Conservation (phyloP, 2,797 vertebrate genomes). For the Scyliorhinus canicula region DNA sequence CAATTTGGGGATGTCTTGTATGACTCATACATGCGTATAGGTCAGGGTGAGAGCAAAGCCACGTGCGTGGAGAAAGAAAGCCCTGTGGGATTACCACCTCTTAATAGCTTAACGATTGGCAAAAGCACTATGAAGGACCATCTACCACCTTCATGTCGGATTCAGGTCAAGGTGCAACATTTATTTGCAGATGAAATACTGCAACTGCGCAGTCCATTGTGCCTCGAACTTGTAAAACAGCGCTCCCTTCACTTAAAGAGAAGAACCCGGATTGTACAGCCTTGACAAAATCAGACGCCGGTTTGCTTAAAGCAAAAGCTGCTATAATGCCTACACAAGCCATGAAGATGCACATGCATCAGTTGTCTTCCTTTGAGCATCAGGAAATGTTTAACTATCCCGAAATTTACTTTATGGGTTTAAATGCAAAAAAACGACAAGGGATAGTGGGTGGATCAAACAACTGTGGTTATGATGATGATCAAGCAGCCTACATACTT, state of each 20-base stretch:
- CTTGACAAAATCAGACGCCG: slow-evolving; percentile 51
- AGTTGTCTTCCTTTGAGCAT: slow-evolving; percentile 79
- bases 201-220: slow-evolving; percentile 61
- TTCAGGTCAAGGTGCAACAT: slow-evolving; percentile 82
- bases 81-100: slow-evolving; percentile 70
- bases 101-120: slow-evolving; percentile 68
- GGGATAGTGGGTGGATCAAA: slow-evolving; percentile 80
- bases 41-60: slow-evolving; percentile 82
- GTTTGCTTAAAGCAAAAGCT: slow-evolving; percentile 59
- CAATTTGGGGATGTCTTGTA: slow-evolving; percentile 85
- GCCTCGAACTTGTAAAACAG: slow-evolving; percentile 59
- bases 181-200: slow-evolving; percentile 73
- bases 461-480: slow-evolving; percentile 88
- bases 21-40: slow-evolving; percentile 93
- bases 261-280: slow-evolving; percentile 66
- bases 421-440: slow-evolving; percentile 85
- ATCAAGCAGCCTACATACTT: slow-evolving; percentile 87
- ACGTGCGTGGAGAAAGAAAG: slow-evolving; percentile 65
- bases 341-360: slow-evolving; percentile 80
- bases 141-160: slow-evolving; percentile 54
- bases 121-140: slow-evolving; percentile 76
- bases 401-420: slow-evolving; percentile 89
- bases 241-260: slow-evolving; percentile 66
- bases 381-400: slow-evolving; percentile 80
- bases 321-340: slow-evolving; percentile 81